Percentiles rank a stretch among this genome's conserved stretches.
These are phyloP conservation scores for Athene noctua DNA, from an alignment of 2,113 vertebrate species.

Conservation along the genomic window DNA sequence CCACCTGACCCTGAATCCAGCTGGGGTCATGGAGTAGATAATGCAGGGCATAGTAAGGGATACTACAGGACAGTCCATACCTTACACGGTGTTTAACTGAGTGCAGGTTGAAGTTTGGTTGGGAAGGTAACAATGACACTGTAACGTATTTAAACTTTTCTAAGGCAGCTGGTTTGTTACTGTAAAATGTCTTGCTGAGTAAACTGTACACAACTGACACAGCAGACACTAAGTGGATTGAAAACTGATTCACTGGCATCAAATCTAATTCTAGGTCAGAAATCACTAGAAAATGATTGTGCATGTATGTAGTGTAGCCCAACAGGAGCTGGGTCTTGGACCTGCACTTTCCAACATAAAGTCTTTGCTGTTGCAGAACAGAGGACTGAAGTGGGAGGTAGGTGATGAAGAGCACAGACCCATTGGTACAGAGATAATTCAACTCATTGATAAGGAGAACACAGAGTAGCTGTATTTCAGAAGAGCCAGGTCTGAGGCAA, in stretches of 20 bases:
- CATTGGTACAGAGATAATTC: background rate
- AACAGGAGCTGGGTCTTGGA: background rate
- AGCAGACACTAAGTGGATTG: background rate
- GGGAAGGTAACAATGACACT: background rate
- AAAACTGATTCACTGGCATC: background rate
- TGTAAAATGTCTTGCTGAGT: background rate
- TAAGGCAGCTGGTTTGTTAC: background rate
- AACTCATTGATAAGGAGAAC: background rate
- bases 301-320: background rate
- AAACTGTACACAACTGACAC: background rate
- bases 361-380: background rate
- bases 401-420: background rate
- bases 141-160: background rate
- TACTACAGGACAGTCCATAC: background rate
- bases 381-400: background rate
- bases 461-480: background rate
- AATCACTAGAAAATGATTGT: background rate
- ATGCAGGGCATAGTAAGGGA: background rate
- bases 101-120: background rate
- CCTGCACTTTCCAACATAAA: background rate
- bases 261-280: background rate
- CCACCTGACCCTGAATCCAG: background rate
- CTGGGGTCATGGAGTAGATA: background rate
- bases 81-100: background rate
- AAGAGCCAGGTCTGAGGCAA: background rate